Base-by-base conservation (phyloP, 2,888 invertebrate species). In the Drosophila eohydei region DNA sequence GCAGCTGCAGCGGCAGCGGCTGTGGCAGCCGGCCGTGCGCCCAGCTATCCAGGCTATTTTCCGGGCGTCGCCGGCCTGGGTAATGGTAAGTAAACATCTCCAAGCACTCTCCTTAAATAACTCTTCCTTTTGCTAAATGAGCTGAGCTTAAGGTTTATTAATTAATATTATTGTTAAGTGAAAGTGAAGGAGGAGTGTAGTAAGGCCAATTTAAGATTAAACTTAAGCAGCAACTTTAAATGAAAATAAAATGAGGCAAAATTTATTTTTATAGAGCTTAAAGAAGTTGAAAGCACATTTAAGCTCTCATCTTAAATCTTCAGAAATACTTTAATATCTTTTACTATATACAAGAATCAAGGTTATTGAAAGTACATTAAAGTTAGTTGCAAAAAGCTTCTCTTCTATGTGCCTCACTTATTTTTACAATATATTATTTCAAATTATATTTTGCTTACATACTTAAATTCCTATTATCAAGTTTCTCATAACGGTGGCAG, bases 1-100 rank as follows among this genome's bases (percentile, higher is more conserved):
- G 90, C 91, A 46, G 90, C 90, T n/a, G 91, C 91, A n/a, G 91
- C 91, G 34, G 91, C 91, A 26, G 91, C 90, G 9, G 91, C 88
- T 5, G 91, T 88, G 34, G 90, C 89, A 38, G 87, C 87, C 28
- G 87, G 87, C 55, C 79, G 87, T 50, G 86, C 88, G 26, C 86
- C 86, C 68, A 91, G 91, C 77, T 93, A 92, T 83, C 92, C 93
- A 34, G 89, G 91, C 51, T 93, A 93, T 69, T 93, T 93, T 72
- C 92, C 92, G 12, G 90, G 91, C 58, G 90, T 91, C 12, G 87
- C 88, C 54, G 77, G 81, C 16, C 73, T 91, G 62, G 91, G 92
- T 75, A 91, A 91, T 81, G 91, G 91, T 91, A 63, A 91, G 91
- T 88, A 40, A 32, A 62, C n/a, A 38, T 28, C 34, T 14, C 8